These are phyloP conservation scores for Leptopilina clavipes DNA, from an alignment of 1,140 invertebrate genomes.

Conservation along the genomic window DNA sequence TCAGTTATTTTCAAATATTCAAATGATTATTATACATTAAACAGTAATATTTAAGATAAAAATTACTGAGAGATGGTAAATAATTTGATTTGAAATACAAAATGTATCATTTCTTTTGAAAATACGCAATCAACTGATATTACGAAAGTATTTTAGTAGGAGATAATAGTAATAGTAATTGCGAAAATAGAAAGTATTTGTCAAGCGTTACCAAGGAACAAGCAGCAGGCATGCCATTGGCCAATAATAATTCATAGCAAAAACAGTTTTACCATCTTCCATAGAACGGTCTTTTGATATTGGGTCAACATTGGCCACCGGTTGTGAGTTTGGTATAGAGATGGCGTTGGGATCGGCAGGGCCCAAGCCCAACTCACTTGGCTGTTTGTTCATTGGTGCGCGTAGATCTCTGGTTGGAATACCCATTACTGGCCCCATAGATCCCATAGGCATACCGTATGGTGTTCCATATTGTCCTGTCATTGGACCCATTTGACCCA, in stretches of 20 bases:
- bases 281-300: slow-evolving; percentile 82
- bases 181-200: slow-evolving; percentile 36
- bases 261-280: slow-evolving; percentile 77
- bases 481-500: slow-evolving; percentile 75
- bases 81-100: too few species aligned
- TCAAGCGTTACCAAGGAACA: slow-evolving; percentile 36
- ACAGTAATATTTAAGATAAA: too few species aligned
- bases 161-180: not conserved
- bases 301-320: slow-evolving; percentile 73
- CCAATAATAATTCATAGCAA: slow-evolving; percentile 67
- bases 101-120: too few species aligned
- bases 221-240: slow-evolving; percentile 67
- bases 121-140: not conserved
- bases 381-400: slow-evolving; percentile 78
- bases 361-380: slow-evolving; percentile 84
- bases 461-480: slow-evolving; percentile 73
- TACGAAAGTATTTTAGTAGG: not conserved
- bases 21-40: too few species aligned
- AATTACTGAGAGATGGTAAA: too few species aligned
- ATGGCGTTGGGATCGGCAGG: slow-evolving; percentile 73
- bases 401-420: slow-evolving; percentile 68
- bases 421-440: slow-evolving; percentile 78
- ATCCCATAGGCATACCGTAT: slow-evolving; percentile 74
- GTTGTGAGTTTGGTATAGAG: slow-evolving; percentile 68
- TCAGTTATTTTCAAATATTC: too few species aligned